These are phyloP conservation scores for Eurytoma adleriae DNA, from an alignment of 2,888 invertebrate genomes.

Conservation along the genomic window DNA sequence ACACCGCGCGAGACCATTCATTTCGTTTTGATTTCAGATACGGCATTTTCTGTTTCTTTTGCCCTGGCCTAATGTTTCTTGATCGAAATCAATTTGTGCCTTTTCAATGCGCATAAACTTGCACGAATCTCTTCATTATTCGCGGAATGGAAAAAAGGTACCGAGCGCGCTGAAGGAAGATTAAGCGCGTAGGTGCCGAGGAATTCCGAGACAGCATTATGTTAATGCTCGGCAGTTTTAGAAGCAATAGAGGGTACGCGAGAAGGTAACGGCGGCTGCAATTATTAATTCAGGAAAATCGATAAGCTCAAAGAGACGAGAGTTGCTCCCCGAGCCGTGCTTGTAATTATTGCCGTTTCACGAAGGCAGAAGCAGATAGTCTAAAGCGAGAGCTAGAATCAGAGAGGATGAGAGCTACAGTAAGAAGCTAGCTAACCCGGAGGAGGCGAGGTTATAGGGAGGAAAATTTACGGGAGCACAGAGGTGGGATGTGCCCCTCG, in stretches of 20 bases:
- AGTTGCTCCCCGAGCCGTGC: slow-evolving; percentile 60
- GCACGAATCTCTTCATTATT: too few relatives aligned
- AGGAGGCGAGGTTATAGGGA: slow-evolving; percentile 3
- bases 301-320: slow-evolving; percentile 72
- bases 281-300: slow-evolving; percentile 75
- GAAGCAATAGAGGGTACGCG: too few relatives aligned
- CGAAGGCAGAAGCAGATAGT: slow-evolving; percentile 51
- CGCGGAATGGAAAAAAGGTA: too few relatives aligned
- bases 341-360: slow-evolving; percentile 73
- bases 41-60: too few relatives aligned
- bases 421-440: slow-evolving; percentile 43
- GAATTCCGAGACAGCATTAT: not conserved
- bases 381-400: slow-evolving; percentile 6
- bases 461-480: slow-evolving; percentile 44
- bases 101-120: too few relatives aligned
- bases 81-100: too few relatives aligned
- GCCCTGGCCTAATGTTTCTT: too few relatives aligned
- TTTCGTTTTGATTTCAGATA: too few relatives aligned
- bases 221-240: not conserved
- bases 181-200: too few relatives aligned
- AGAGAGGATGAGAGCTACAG: slow-evolving; percentile 26
- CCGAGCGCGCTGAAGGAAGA: too few relatives aligned
- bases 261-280: slow-evolving; percentile 60
- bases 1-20: not conserved
- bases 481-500: slow-evolving; percentile 63